Conservation (phyloP, 1,140 invertebrate species). For the Drosophila bocki region DNA sequence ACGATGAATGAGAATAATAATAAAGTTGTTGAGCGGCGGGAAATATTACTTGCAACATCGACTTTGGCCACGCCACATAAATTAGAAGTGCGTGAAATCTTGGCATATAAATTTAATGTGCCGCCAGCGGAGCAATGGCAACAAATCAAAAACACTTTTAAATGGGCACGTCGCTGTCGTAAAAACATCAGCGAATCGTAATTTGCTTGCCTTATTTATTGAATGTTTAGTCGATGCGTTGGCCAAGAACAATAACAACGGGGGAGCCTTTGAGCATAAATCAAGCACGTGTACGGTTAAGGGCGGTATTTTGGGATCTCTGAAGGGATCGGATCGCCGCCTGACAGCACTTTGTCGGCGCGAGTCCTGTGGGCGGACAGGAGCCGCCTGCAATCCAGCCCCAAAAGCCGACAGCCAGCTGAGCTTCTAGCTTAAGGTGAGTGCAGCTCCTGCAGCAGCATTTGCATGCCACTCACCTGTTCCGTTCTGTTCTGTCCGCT, state of each 20-base stretch:
- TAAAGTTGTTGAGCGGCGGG: constrained; percentile 55
- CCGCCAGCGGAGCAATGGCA: constrained; percentile 49
- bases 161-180: constrained; percentile 75
- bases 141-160: constrained; percentile 78
- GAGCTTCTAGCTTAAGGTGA: constrained; percentile 61
- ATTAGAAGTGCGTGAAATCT: constrained; percentile 76
- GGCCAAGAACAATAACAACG: constrained; percentile 5
- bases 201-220: constrained; percentile 78
- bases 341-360: constrained; percentile 33
- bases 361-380: constrained; percentile 13
- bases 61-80: constrained; percentile 69
- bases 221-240: constrained; percentile 61
- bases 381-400: constrained; percentile 7
- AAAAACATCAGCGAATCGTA: constrained; percentile 80
- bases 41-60: constrained; percentile 72
- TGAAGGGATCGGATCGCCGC: constrained; percentile 9
- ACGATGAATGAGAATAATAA: constrained; percentile 53
- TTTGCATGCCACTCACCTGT: constrained; percentile 78
- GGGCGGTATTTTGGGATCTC: constrained; percentile 22
- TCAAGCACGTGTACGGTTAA: constrained; percentile 47
- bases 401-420: constrained; percentile 67
- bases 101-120: constrained; percentile 78
- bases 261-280: constrained; percentile 45
- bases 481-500: not conserved
- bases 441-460: constrained; percentile 63